Conservation (phyloP, 92 coral and sea anemone genomes). For the Porites cylindrica region DNA sequence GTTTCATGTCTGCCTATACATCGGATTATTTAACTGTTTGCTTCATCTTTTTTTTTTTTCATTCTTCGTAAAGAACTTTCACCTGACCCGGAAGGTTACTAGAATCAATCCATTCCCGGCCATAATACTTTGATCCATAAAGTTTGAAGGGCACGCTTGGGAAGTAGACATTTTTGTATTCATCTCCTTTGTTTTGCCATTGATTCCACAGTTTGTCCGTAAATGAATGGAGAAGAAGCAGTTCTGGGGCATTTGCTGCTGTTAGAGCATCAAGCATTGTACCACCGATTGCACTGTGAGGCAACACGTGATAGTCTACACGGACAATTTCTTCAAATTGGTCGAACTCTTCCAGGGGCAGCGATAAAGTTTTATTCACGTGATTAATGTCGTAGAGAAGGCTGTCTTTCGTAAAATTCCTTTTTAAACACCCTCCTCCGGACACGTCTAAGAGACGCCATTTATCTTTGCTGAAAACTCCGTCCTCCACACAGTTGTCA, state of each 20-base stretch:
- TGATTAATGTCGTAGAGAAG: conserved; percentile 32
- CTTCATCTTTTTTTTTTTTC: background rate
- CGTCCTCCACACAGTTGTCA: conserved; percentile 49
- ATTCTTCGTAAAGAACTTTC: conserved; percentile 62
- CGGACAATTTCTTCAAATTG: conserved; percentile 64
- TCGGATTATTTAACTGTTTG: no score
- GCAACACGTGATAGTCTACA: conserved; percentile 50
- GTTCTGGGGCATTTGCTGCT: conserved; percentile 85
- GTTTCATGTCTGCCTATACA: no score
- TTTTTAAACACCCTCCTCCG: conserved; percentile 55
- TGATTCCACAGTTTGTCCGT: conserved; percentile 88
- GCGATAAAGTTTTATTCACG: conserved; percentile 26
- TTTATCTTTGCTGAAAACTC: conserved; percentile 44
- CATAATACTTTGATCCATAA: conserved; percentile 62
- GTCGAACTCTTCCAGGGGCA: conserved; percentile 49
- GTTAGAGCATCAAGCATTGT: conserved; percentile 56
- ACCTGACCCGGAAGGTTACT: conserved; percentile 77
- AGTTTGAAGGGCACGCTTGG: conserved; percentile 34
- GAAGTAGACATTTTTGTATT: conserved; percentile 59
- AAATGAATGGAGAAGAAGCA: conserved; percentile 84
- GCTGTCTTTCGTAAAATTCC: conserved; percentile 17
- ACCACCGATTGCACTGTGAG: conserved; percentile 70
- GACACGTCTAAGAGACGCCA: conserved; percentile 31
- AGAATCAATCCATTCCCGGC: conserved; percentile 80
- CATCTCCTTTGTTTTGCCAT: conserved; percentile 75